Conservation (phyloP, 2,113 vertebrate genomes). For the Hystrix brachyura region DNA sequence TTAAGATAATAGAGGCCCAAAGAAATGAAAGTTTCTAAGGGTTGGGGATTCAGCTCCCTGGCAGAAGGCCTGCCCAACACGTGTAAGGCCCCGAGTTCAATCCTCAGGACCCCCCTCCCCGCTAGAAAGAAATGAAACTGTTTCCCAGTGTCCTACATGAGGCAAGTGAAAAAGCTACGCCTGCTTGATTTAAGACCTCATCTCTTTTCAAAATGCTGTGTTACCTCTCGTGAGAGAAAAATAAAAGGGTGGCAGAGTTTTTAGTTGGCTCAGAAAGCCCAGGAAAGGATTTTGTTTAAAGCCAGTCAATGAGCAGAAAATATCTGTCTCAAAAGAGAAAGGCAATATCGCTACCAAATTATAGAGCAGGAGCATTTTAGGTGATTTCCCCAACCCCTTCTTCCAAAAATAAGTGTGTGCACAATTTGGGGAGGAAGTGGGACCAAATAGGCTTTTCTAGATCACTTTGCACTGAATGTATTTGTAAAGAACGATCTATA, state of each 20-base stretch:
- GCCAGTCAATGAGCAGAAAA: background rate
- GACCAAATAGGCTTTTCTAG: background rate
- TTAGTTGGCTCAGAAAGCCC: background rate
- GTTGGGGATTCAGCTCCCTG: no score
- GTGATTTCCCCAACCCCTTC: background rate
- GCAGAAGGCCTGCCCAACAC: no score
- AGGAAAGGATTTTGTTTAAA: slow-evolving; percentile 12
- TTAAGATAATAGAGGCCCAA: background rate
- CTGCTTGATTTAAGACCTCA: background rate
- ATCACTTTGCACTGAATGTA: background rate
- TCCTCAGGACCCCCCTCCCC: no score
- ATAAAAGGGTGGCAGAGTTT: background rate
- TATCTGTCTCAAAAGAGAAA: background rate
- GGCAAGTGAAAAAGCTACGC: background rate
- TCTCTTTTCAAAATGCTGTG: slow-evolving; percentile 24
- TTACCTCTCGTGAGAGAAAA: background rate
- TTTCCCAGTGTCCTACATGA: background rate
- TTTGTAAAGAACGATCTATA: background rate
- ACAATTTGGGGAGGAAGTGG: background rate
- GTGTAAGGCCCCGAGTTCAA: no score
- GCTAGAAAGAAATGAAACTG: background rate
- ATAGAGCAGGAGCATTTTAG: background rate
- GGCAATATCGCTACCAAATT: background rate
- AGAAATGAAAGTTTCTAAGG: slow-evolving; percentile 1
- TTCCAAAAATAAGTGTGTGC: background rate